Conservation (phyloP, 1,140 invertebrate genomes). For the Antheraea pernyi region DNA sequence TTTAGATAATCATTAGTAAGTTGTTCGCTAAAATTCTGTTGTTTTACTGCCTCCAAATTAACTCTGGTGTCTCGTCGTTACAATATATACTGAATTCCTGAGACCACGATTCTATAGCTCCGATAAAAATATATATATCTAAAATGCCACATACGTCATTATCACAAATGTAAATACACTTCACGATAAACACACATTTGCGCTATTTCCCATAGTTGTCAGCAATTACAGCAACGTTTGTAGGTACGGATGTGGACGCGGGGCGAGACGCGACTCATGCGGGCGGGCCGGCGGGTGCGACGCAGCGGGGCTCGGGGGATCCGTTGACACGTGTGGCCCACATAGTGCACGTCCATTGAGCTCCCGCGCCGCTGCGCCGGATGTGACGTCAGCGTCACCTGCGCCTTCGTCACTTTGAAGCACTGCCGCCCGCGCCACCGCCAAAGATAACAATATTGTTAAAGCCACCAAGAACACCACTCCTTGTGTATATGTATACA, state of each 20-base stretch:
- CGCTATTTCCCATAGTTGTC: constrained; percentile 73
- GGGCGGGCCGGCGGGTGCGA: constrained; percentile 22
- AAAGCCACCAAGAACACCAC: neutral
- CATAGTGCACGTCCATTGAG: constrained; percentile 66
- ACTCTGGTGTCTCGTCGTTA: constrained; percentile 2
- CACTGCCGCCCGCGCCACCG: constrained; percentile 14
- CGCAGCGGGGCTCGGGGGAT: constrained; percentile 23
- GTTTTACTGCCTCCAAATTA: constrained; percentile 21
- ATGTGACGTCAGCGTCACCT: constrained; percentile 66
- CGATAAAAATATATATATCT: constrained; percentile 28
- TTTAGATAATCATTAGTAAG: neutral
- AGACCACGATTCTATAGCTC: constrained; percentile 12
- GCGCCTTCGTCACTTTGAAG: constrained; percentile 30
- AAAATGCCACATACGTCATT: constrained; percentile 43
- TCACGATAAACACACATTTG: constrained; percentile 65
- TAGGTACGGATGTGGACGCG: constrained; percentile 35
- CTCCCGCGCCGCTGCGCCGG: constrained; percentile 46
- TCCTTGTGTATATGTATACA: neutral
- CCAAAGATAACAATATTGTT: neutral
- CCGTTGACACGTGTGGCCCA: constrained; percentile 71
- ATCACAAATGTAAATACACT: constrained; percentile 55
- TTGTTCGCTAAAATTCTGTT: neutral
- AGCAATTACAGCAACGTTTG: constrained; percentile 66
- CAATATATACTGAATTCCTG: constrained; percentile 1
- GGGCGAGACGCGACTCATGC: constrained; percentile 16